Evolutionary conservation across 2,113 vertebrate species (phyloP).

Genomic region (Ceyx margarethae): DNA sequence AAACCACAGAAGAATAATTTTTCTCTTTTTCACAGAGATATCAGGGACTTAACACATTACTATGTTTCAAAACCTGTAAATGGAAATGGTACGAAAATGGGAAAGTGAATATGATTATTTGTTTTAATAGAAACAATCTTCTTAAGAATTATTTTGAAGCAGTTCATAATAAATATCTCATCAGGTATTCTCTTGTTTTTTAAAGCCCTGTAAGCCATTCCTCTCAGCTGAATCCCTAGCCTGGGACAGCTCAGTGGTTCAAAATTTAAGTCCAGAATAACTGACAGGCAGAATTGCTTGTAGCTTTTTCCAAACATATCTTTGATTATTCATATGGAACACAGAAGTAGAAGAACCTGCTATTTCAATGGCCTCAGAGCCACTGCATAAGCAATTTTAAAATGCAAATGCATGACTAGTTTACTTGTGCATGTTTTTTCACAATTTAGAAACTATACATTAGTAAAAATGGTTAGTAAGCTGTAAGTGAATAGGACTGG

Average conservation of each 20-base stretch:
- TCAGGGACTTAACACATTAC: neutral
- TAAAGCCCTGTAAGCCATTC: neutral
- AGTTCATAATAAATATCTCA: neutral
- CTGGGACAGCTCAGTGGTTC: neutral
- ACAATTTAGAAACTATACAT: neutral
- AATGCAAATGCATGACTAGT: neutral
- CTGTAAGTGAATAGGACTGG: neutral
- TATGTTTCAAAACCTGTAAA: conserved; percentile 9
- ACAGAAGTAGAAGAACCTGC: neutral
- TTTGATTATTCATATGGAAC: conserved; percentile 12
- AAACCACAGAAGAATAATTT: conserved; percentile 1
- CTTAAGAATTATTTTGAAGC: neutral
- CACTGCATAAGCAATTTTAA: neutral
- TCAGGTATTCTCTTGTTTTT: neutral
- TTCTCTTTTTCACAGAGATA: neutral
- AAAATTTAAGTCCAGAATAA: neutral
- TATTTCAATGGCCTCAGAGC: neutral
- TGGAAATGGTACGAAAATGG: neutral
- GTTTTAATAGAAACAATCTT: neutral
- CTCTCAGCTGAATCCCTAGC: neutral
- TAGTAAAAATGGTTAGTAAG: neutral
- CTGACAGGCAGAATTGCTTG: neutral
- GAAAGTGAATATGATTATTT: neutral
- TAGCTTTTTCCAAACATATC: neutral
- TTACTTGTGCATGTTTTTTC: neutral